phyloP scores from a whole-genome alignment of 2,797 vertebrate genomes.

The Rhinella marina region DNA sequence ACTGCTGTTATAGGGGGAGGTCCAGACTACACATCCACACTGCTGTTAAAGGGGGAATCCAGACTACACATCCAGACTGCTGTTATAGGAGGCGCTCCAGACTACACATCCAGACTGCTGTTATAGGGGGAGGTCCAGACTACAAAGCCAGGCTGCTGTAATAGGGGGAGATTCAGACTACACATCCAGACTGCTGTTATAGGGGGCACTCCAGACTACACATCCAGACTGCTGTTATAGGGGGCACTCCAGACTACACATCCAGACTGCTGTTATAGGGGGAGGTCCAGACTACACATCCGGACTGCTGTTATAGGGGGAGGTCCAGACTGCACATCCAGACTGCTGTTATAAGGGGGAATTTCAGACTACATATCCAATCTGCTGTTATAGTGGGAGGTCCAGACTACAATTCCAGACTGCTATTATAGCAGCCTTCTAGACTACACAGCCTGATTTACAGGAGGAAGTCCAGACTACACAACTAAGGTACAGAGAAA shows the following conservation, averaged over 20 bases:
- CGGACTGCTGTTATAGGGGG: neutral
- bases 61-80: neutral
- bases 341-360: neutral
- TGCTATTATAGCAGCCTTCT: neutral
- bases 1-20: neutral
- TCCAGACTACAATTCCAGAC: neutral
- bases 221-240: neutral
- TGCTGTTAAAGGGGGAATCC: neutral
- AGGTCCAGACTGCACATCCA: neutral
- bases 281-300: neutral
- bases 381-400: no score
- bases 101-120: neutral
- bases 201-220: neutral
- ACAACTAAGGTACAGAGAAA: neutral
- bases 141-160: neutral
- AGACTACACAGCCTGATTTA: neutral
- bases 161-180: no score
- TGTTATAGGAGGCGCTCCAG: no score
- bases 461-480: neutral
- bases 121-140: neutral
- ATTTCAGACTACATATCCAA: no score
- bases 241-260: neutral
- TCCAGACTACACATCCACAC: neutral
- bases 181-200: no score
- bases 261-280: neutral